Conservation (phyloP, 2,888 invertebrate genomes). For the Amblyjoppa fuscipennis region DNA sequence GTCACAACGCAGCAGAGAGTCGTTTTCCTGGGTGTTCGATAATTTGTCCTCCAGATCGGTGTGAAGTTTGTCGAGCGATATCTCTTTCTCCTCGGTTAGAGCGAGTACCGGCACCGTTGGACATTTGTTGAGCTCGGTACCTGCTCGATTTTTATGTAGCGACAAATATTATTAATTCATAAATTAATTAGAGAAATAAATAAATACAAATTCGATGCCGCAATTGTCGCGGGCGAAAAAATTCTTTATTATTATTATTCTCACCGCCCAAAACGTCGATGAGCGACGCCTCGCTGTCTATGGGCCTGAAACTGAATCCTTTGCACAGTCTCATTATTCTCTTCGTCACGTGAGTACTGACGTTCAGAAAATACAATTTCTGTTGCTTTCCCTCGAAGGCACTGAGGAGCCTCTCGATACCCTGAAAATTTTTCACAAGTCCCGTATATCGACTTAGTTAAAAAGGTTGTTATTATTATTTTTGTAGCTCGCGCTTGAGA, state of each 20-base stretch:
- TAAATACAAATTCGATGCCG: background rate
- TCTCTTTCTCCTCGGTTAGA: conserved; percentile 44
- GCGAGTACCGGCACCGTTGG: conserved; percentile 67
- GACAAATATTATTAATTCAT: background rate
- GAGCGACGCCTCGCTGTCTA: conserved; percentile 75
- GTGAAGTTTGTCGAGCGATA: conserved; percentile 40
- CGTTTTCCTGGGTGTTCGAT: conserved; percentile 54
- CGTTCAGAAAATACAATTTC: conserved; percentile 86
- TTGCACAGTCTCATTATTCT: conserved; percentile 74
- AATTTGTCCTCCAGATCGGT: conserved; percentile 28
- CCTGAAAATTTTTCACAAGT: conserved; percentile 83
- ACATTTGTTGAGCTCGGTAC: conserved; percentile 69
- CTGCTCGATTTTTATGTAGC: conserved; percentile 25
- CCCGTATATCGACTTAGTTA: background rate
- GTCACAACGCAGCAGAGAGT: conserved; percentile 54
- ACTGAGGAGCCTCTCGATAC: conserved; percentile 87
- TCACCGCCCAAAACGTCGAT: conserved; percentile 69
- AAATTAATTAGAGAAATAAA: background rate
- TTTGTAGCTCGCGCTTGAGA: background rate
- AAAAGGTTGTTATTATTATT: background rate
- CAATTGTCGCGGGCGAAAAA: background rate
- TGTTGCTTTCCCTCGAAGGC: conserved; percentile 86
- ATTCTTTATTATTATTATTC: conserved; percentile 32
- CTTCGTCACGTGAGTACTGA: conserved; percentile 79
- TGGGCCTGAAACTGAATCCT: conserved; percentile 70